Base-by-base conservation (phyloP, 2,797 vertebrate species). In the Eospalax fontanierii region DNA sequence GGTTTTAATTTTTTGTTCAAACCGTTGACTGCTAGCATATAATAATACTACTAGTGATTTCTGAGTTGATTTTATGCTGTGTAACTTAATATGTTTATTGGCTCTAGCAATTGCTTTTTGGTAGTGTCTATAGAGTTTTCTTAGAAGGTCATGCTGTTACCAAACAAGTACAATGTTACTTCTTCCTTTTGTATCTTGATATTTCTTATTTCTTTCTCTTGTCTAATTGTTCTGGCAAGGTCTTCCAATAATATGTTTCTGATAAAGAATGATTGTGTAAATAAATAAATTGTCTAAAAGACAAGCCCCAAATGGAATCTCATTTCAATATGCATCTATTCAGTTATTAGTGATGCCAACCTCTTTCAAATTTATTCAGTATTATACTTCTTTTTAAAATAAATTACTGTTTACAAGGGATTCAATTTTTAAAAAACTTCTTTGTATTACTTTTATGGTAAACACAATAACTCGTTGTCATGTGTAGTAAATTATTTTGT, bases 401-500 rank as follows among this genome's bases (percentile, higher is more conserved):
- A 92, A 22, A 91, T 66, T 66, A 26, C 71, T 80, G 76, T 82
- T 40, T 90, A 35, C 28, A 80, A 61, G 19, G n/a, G 24, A 90
- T 81, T 73, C 78, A 38, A 81, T 91, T 95, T 65, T 10, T 61
- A 10, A 54, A 54, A 54, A 73, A 73, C n/a, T 70, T 88, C 80
- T 78, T 78, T 95, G 30, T 68, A 76, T 46, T 91, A 90, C 81
- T 80, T 71, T 94, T 92, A 75, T 59, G 84, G 70, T 90, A 85
- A 79, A 87, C 79, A 80, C 38, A 54, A 54, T 15, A 66, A 66
- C 16, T 94, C 82, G 88, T 63, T 87, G 61, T 83, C 80, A 68
- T 46, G 22, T 79, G 90, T 91, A 66, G 66, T 89, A 59, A 43
- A 95, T 78, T 92, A 54, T 94, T 89, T 96, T 95, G 87, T 76